phyloP scores from a whole-genome alignment of 2,113 vertebrate genomes.

The Dasyornis broadbenti region DNA sequence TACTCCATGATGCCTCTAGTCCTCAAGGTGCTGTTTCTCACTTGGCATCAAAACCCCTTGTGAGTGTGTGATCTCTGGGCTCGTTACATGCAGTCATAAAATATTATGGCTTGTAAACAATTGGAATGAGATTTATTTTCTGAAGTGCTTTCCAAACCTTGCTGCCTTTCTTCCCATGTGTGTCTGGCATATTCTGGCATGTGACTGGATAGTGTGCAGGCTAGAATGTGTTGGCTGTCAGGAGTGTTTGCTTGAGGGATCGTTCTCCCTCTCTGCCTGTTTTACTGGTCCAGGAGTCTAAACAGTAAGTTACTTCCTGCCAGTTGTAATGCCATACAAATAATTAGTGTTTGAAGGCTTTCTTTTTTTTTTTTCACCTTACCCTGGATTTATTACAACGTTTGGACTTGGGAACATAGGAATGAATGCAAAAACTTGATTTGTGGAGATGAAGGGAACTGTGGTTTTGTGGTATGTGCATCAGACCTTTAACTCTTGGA shows the following conservation, averaged over 20 bases:
- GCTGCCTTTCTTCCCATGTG: not conserved
- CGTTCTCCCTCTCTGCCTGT: not conserved
- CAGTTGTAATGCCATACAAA: not conserved
- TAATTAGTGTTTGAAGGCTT: not conserved
- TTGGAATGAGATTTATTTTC: not conserved
- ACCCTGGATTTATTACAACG: not conserved
- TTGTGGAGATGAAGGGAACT: not conserved
- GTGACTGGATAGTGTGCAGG: not conserved
- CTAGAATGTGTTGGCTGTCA: not conserved
- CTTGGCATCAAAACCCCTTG: not conserved
- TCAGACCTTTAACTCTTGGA: not conserved
- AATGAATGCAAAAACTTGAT: not conserved
- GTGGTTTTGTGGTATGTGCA: not conserved
- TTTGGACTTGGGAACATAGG: not conserved
- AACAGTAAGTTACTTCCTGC: not conserved
- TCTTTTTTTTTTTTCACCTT: not conserved
- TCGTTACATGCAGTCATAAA: not conserved
- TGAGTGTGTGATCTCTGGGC: not conserved
- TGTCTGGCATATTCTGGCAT: not conserved
- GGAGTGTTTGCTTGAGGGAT: not conserved
- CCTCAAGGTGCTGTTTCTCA: not conserved
- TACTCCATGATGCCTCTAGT: not conserved
- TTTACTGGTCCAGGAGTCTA: not conserved
- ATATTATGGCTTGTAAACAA: not conserved
- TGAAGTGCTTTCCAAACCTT: not conserved